Conservation (phyloP, 2,113 vertebrate species). For the Cheirogaleus medius region DNA sequence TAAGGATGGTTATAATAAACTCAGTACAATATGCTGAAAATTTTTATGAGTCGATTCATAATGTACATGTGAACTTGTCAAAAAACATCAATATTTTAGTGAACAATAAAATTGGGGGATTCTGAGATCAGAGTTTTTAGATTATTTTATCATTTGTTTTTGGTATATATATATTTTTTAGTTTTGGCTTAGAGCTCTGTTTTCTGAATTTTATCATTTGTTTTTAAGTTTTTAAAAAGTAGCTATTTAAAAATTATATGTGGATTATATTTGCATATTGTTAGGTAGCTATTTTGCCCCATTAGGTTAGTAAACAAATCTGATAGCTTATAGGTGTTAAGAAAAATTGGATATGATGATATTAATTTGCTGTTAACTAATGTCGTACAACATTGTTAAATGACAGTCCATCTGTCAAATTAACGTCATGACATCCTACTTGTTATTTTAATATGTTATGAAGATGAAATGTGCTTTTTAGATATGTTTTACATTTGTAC, state of each 20-base stretch:
- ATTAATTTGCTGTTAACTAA: constrained; percentile 89
- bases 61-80: constrained; percentile 54
- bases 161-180: too few species aligned
- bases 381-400: constrained; percentile 84
- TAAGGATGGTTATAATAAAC: constrained; percentile 43
- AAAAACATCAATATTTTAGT: constrained; percentile 27
- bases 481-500: constrained; percentile 88
- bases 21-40: constrained; percentile 68
- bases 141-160: constrained; percentile 5
- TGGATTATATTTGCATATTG: constrained; percentile 11
- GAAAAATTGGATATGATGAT: constrained; percentile 84
- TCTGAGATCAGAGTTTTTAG: not conserved
- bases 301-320: constrained; percentile 55
- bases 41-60: constrained; percentile 67
- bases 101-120: not conserved
- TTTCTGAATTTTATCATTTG: not conserved
- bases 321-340: constrained; percentile 78
- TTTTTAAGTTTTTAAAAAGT: not conserved
- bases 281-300: constrained; percentile 54
- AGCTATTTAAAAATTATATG: constrained; percentile 25
- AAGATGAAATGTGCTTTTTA: constrained; percentile 87
- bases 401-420: constrained; percentile 87
- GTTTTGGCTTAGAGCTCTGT: too few species aligned
- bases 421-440: constrained; percentile 83
- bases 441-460: constrained; percentile 86